These are phyloP conservation scores for Apamea anceps DNA, from an alignment of 2,888 invertebrate genomes.

Conservation along the genomic window DNA sequence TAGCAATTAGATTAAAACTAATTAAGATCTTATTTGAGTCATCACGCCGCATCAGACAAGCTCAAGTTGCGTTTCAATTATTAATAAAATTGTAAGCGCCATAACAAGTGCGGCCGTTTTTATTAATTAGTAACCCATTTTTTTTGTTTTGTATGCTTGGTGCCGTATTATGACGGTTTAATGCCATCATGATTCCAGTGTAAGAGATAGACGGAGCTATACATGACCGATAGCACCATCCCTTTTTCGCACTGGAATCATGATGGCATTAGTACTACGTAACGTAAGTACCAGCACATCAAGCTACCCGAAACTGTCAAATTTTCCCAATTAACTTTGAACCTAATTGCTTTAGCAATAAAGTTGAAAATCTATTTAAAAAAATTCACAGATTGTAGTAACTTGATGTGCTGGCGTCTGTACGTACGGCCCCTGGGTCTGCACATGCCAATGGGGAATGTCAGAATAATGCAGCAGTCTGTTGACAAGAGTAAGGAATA, in stretches of 20 bases:
- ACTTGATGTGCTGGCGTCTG: no score
- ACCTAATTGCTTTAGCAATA: no score
- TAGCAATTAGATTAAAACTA: neutral
- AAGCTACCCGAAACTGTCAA: no score
- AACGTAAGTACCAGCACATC: neutral
- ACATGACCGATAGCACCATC: neutral
- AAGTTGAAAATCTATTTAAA: no score
- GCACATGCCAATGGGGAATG: neutral
- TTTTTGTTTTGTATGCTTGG: no score
- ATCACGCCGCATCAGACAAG: neutral
- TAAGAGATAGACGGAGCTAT: neutral
- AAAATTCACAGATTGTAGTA: no score
- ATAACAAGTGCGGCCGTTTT: neutral
- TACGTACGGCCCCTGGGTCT: no score
- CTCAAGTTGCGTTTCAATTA: constrained; percentile 4
- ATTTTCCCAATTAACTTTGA: no score
- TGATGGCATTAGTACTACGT: neutral
- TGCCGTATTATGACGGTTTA: neutral
- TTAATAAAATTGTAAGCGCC: neutral
- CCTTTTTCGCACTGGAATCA: neutral
- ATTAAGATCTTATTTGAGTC: neutral
- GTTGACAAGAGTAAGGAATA: neutral
- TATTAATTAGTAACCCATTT: no score
- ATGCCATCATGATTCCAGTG: neutral
- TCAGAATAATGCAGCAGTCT: neutral